These are phyloP conservation scores for Diorhabda carinulata DNA, from an alignment of 1,140 invertebrate species.

Conservation along the genomic window DNA sequence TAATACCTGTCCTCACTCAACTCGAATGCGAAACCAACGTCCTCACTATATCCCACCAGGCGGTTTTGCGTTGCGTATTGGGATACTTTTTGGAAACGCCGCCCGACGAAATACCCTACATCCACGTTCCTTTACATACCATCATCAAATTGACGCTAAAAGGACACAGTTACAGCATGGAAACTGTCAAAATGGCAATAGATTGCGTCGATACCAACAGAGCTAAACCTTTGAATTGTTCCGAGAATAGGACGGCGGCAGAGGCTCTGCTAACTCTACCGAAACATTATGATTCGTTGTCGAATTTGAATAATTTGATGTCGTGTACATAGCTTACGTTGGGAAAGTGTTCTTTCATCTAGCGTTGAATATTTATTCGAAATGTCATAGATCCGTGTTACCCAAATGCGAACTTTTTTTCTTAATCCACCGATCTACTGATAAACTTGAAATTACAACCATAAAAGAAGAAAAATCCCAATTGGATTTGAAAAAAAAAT, in stretches of 20 bases:
- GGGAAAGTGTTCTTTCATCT: background rate
- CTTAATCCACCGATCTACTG: too few relatives aligned
- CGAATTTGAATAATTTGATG: conserved; percentile 27
- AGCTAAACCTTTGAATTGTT: conserved; percentile 66
- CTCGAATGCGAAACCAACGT: conserved; percentile 82
- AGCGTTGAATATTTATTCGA: background rate
- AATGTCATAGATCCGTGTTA: too few relatives aligned
- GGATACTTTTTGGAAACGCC: conserved; percentile 83
- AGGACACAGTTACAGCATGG: conserved; percentile 79
- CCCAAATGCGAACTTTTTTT: too few relatives aligned
- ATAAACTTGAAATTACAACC: too few relatives aligned
- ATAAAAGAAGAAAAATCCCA: too few relatives aligned
- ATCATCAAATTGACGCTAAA: conserved; percentile 63
- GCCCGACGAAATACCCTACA: conserved; percentile 79
- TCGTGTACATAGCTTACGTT: conserved; percentile 33
- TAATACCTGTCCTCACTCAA: conserved; percentile 75
- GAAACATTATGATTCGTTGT: conserved; percentile 62
- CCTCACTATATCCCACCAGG: conserved; percentile 86
- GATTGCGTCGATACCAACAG: conserved; percentile 83
- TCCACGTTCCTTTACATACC: conserved; percentile 88
- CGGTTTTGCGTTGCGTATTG: conserved; percentile 84
- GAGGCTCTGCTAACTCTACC: conserved; percentile 68
- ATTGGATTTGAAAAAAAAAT: too few relatives aligned
- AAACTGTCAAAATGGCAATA: conserved; percentile 74
- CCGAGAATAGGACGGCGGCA: conserved; percentile 56